Evolutionary conservation across 2,888 invertebrate genomes (phyloP).

Genomic region (Synanthedon formicaeformis): DNA sequence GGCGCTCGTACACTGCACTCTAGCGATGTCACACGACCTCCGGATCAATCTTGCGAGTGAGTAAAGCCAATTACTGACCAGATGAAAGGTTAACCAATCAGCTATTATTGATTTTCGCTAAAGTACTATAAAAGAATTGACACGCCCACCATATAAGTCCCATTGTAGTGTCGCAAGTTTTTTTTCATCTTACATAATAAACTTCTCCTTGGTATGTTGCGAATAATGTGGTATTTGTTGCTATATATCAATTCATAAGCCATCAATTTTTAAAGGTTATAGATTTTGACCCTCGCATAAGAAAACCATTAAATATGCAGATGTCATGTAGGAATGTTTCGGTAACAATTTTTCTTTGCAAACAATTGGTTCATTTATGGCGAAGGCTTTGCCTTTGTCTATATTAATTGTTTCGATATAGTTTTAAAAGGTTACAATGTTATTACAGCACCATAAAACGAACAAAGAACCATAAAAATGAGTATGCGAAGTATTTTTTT

Average conservation of each 20-base stretch:
- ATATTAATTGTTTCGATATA: no score
- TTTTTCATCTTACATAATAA: conserved; percentile 10
- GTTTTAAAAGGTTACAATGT: neutral
- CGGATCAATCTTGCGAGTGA: conserved; percentile 53
- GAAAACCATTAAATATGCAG: conserved; percentile 8
- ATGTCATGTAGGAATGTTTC: conserved; percentile 4
- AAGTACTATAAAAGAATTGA: conserved; percentile 6
- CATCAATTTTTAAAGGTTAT: conserved; percentile 24
- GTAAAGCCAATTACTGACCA: conserved; percentile 17
- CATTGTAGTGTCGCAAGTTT: conserved; percentile 12
- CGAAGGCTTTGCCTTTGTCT: no score
- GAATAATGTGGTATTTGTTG: conserved; percentile 12
- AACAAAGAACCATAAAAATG: no score
- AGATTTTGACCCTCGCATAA: conserved; percentile 16
- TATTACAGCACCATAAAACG: neutral
- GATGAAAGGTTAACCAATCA: conserved; percentile 7
- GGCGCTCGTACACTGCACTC: conserved; percentile 60
- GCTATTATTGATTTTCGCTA: conserved; percentile 14
- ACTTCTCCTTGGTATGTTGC: conserved; percentile 8
- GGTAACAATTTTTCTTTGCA: conserved; percentile 4
- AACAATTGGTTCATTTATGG: conserved; percentile 2
- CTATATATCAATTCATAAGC: conserved; percentile 21
- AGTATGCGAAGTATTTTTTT: no score
- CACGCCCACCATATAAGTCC: conserved; percentile 7
- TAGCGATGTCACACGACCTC: conserved; percentile 58